Conservation (phyloP, 2,888 invertebrate genomes). For the Drosophila acutilabella region DNA sequence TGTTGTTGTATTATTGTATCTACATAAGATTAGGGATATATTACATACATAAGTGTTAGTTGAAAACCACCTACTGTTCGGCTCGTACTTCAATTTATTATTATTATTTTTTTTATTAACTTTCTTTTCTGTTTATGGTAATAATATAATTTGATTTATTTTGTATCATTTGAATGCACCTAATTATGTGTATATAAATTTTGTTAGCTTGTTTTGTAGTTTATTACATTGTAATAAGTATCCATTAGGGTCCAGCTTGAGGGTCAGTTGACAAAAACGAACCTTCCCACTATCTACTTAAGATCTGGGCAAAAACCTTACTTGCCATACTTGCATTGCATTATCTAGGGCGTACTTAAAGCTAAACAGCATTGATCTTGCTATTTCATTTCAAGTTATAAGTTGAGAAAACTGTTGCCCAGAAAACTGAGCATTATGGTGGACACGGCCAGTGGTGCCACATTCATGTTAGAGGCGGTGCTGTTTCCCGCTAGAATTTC, state of each 20-base stretch:
- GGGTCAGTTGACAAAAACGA: constrained; percentile 55
- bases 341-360: constrained; percentile 24
- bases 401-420: constrained; percentile 80
- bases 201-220: constrained; percentile 26
- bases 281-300: constrained; percentile 41
- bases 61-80: constrained; percentile 73
- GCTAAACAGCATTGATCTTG: constrained; percentile 31
- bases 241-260: constrained; percentile 26
- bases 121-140: constrained; percentile 1
- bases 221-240: constrained; percentile 73
- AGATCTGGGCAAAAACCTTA: constrained; percentile 26
- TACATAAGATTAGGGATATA: constrained; percentile 68
- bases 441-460: constrained; percentile 82
- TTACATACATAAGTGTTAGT: constrained; percentile 48
- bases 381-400: constrained; percentile 82
- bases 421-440: constrained; percentile 81
- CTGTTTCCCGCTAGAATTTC: constrained; percentile 88
- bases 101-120: constrained; percentile 1
- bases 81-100: constrained; percentile 33
- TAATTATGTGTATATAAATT: constrained; percentile 28
- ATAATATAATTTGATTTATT: constrained; percentile 17
- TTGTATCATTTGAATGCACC: constrained; percentile 30
- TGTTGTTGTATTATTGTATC: constrained; percentile 55
- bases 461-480: constrained; percentile 71
- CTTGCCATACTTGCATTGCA: constrained; percentile 2